A percentile compares a stretch with the other conserved stretches of the same genome.
phyloP scores from a whole-genome alignment of 2,113 vertebrate species.

The Herpailurus yagouaroundi region DNA sequence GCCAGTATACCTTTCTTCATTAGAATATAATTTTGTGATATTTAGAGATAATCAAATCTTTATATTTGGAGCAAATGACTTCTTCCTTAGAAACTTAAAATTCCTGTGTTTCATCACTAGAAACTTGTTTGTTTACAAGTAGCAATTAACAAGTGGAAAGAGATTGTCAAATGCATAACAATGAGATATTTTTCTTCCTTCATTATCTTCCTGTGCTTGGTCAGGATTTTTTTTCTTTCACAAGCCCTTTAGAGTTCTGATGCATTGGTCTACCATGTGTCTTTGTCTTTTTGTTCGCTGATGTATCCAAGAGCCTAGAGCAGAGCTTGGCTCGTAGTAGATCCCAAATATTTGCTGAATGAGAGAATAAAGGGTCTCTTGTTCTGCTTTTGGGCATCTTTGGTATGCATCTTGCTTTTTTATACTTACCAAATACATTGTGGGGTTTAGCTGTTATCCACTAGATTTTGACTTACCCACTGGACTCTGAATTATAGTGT shows the following conservation, averaged over 20 bases:
- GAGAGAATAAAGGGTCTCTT: conserved; percentile 6
- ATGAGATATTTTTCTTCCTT: not conserved
- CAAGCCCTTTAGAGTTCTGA: not conserved
- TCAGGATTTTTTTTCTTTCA: not conserved
- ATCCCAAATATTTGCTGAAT: not conserved
- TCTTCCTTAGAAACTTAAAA: conserved; percentile 16
- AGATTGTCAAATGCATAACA: not conserved
- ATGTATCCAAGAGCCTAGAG: not conserved
- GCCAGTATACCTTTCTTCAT: not conserved
- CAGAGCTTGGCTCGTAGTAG: not conserved
- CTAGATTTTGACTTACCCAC: not conserved
- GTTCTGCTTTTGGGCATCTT: not conserved
- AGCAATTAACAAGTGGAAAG: not conserved
- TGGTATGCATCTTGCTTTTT: not conserved
- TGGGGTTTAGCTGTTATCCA: not conserved
- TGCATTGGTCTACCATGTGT: not conserved
- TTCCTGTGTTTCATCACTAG: not conserved
- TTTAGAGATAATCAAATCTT: conserved; percentile 36
- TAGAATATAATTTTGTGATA: conserved; percentile 4
- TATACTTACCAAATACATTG: not conserved
- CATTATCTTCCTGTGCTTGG: not conserved
- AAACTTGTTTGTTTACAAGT: conserved; percentile 30
- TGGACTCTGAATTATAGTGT: not conserved
- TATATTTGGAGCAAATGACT: not conserved
- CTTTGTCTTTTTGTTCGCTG: not conserved